These are phyloP conservation scores for Coelogynopora nodosa DNA, from an alignment of 2,888 invertebrate genomes.

Conservation along the genomic window DNA sequence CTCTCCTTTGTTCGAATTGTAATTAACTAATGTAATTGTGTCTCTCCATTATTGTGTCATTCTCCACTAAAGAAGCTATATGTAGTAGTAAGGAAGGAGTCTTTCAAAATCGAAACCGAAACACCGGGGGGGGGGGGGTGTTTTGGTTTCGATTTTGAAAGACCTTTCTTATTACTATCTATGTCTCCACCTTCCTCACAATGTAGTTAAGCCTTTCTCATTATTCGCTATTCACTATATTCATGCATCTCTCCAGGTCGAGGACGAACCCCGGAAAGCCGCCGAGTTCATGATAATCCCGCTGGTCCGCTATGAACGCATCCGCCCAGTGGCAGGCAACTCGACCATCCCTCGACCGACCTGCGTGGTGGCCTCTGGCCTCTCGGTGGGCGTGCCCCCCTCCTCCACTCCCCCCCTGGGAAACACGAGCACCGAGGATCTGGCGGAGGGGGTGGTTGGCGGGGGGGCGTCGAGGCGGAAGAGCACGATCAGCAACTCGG, in stretches of 20 bases:
- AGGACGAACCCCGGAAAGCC: not conserved
- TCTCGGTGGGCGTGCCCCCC: not conserved
- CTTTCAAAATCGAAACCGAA: too few species aligned
- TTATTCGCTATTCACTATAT: too few species aligned
- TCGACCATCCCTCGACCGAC: not conserved
- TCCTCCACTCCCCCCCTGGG: not conserved
- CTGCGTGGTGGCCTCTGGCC: not conserved
- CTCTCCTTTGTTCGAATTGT: too few species aligned
- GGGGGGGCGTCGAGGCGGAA: not conserved
- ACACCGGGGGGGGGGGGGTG: too few species aligned
- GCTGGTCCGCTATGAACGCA: conserved; percentile 5
- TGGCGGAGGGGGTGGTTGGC: not conserved
- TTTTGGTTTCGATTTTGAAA: too few species aligned
- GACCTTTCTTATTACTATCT: too few species aligned
- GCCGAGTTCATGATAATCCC: conserved; percentile 24
- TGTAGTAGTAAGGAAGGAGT: too few species aligned
- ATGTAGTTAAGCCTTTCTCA: too few species aligned
- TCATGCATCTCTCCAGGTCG: not conserved
- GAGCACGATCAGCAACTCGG: not conserved
- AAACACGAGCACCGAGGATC: not conserved
- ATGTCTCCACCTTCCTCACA: too few species aligned
- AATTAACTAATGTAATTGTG: too few species aligned
- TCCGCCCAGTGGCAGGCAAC: not conserved
- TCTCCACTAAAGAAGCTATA: too few species aligned
- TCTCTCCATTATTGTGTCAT: too few species aligned